Base-by-base conservation (phyloP, 1,140 invertebrate species). In the Drosophila truncata region DNA sequence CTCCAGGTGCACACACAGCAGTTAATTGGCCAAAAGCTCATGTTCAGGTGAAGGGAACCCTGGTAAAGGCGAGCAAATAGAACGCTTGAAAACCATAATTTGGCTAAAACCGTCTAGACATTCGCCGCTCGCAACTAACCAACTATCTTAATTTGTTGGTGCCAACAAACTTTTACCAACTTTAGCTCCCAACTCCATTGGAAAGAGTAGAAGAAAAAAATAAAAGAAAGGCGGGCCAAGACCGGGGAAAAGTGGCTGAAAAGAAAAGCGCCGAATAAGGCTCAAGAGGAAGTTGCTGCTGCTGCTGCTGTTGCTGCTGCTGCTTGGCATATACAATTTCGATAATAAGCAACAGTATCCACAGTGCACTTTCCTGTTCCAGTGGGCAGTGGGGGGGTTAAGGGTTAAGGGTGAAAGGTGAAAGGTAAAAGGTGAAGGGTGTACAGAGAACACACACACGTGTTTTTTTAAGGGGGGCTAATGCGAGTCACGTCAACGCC, bases 101-200 rank as follows among this genome's bases (percentile, higher is more conserved):
- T 88, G 85, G 83, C 81, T 88, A 88, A 84, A 90, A 88, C 81
- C 78, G 85, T 88, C 85, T 88, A 88, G 85, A 88, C 85, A 74
- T 74, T 74, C 70, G 66, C 70, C 66, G 70, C 65, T 76, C 67
- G 80, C 66, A 69, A 69, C 80, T 73, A 81, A 70, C 75, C 82
- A 86, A 87, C 83, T 87, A 87, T 87, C 84, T 87, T 87, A 87
- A 87, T 87, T 88, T 88, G 84, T 87, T 90, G 84, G 80, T 80
- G 80, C 67, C 85, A 79, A 80, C 78, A 83, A 87, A 87, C 84
- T 87, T 87, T 87, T 77, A 23, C 76, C 58, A 49, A 55, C 61
- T 42, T 42, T 23, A 55, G 62, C 46, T 29, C 1, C 29, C 60
- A 23, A 35, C 27, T 42, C 27, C 31, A 31, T 20, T 8, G 49